Conservation (phyloP, 2,113 vertebrate genomes). For the Chloroceryle aenea region DNA sequence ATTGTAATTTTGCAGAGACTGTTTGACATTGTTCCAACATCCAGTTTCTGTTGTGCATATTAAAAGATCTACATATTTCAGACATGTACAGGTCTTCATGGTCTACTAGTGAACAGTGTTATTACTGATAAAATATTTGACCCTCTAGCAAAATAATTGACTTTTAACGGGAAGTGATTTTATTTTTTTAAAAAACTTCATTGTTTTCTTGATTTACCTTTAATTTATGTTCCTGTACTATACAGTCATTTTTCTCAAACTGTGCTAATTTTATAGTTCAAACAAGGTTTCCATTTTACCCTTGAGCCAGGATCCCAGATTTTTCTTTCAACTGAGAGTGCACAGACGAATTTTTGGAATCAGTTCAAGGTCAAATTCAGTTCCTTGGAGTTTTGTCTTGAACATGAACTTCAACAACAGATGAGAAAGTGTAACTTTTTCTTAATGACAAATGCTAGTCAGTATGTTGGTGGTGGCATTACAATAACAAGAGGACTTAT, state of each 20-base stretch:
- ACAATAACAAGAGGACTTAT: neutral
- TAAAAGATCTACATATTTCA: conserved; percentile 63
- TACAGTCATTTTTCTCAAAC: neutral
- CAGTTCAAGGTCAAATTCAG: conserved; percentile 66
- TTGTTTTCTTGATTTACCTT: conserved; percentile 66
- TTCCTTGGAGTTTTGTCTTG: conserved; percentile 53
- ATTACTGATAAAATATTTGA: conserved; percentile 59
- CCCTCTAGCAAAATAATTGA: conserved; percentile 60
- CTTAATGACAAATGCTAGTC: neutral
- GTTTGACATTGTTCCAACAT: conserved; percentile 68
- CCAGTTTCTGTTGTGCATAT: conserved; percentile 55
- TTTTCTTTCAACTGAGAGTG: conserved; percentile 66
- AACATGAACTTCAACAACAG: conserved; percentile 17
- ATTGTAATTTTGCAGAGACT: conserved; percentile 64
- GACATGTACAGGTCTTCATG: conserved; percentile 67
- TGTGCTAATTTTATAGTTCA: conserved; percentile 24
- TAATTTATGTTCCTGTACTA: conserved; percentile 46
- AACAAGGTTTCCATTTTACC: conserved; percentile 48
- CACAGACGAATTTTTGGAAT: conserved; percentile 45
- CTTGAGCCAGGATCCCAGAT: neutral
- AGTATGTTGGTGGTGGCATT: neutral
- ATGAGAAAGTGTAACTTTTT: neutral
- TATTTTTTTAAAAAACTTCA: conserved; percentile 7
- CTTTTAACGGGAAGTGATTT: conserved; percentile 58
- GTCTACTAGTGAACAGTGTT: conserved; percentile 71